Evolutionary conservation across 1,140 invertebrate species (phyloP).

Genomic region (Zelostemma sp.): DNA sequence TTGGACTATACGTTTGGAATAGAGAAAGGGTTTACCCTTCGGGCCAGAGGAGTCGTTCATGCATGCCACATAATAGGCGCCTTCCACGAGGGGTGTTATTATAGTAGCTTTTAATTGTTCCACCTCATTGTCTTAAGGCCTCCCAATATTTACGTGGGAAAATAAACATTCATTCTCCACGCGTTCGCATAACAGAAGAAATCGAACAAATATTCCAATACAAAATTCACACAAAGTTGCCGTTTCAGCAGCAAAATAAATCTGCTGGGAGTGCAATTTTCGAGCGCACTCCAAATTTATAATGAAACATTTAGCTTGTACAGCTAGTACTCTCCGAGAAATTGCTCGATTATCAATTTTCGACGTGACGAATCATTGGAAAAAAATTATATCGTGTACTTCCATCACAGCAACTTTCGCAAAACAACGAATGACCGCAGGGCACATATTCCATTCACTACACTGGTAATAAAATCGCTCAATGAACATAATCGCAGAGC

Average conservation of each 20-base stretch:
- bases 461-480: constrained; percentile 37
- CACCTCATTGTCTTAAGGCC: constrained; percentile 41
- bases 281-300: no score
- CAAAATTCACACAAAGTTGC: no score
- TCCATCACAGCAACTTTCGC: constrained; percentile 12
- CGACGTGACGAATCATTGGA: neutral
- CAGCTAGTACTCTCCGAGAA: no score
- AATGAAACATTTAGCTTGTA: no score
- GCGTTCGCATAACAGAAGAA: no score
- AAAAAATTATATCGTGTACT: neutral
- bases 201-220: no score
- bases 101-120: constrained; percentile 61
- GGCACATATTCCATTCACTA: constrained; percentile 30
- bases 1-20: constrained; percentile 45
- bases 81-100: constrained; percentile 55
- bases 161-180: constrained; percentile 15
- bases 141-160: constrained; percentile 48
- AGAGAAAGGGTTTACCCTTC: constrained; percentile 51
- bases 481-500: constrained; percentile 25
- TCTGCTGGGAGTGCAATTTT: no score
- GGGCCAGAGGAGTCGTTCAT: constrained; percentile 46
- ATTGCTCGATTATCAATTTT: no score
- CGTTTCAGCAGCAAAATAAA: no score
- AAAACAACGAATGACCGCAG: constrained; percentile 20
- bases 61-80: constrained; percentile 52